Evolutionary conservation across 37 sponge, comb jelly and placozoan genomes (phyloP).

Genomic region (Beroe forskalii): DNA sequence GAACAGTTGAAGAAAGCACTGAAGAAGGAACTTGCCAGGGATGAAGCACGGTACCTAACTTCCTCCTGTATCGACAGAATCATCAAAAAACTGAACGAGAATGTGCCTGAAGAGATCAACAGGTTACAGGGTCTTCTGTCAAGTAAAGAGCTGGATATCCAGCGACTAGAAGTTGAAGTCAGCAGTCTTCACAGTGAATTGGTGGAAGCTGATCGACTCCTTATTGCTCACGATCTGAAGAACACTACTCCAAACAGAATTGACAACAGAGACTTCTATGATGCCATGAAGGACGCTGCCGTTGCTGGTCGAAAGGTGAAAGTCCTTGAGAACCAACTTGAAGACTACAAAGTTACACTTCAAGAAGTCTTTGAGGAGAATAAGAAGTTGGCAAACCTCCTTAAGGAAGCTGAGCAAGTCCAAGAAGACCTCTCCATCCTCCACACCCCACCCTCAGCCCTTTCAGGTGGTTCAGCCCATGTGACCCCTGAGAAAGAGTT

Average conservation of each 20-base stretch:
- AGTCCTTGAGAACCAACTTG: constrained; percentile 50
- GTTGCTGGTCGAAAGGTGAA: constrained; percentile 23
- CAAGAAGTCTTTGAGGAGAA: constrained; percentile 23
- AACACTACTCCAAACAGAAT: background rate
- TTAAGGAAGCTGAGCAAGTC: constrained; percentile 8
- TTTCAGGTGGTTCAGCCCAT: constrained; percentile 4
- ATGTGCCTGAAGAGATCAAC: constrained; percentile 44
- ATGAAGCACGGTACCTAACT: constrained; percentile 38
- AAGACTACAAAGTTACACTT: background rate
- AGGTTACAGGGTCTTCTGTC: constrained; percentile 25
- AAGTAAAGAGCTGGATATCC: constrained; percentile 57
- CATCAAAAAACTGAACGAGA: constrained; percentile 43
- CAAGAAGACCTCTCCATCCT: constrained; percentile 33
- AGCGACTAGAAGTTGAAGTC: constrained; percentile 54
- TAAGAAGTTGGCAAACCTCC: constrained; percentile 14
- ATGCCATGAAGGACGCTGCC: constrained; percentile 1
- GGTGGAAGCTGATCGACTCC: constrained; percentile 24
- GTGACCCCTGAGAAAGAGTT: constrained; percentile 27
- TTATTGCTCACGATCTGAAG: constrained; percentile 36
- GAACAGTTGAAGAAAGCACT: constrained; percentile 53
- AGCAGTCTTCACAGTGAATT: constrained; percentile 15
- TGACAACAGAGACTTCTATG: constrained; percentile 45
- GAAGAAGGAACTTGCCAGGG: constrained; percentile 16
- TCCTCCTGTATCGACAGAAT: constrained; percentile 44
- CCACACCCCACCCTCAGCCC: constrained; percentile 41